Evolutionary conservation across 2,888 invertebrate species (phyloP), one percentile per base, ranked within the genome.

Genomic region (Apamea epomidion): DNA sequence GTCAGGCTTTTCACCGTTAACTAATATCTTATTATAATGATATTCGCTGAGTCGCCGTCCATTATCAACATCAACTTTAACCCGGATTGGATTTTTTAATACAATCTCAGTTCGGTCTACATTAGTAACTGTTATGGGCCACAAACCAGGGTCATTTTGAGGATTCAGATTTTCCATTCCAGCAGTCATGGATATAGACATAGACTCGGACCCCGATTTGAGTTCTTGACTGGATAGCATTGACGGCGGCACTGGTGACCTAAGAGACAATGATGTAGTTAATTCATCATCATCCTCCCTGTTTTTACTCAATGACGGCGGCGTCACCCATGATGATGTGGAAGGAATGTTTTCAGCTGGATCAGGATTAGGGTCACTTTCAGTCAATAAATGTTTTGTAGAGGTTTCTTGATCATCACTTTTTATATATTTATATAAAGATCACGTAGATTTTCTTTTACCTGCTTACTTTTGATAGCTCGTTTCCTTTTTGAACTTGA

Each of bases 61-160:
- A 60, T 60, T 60, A 60, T 60, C n/a, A 60, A 60, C n/a, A 60
- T 60, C n/a, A 60, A 60, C n/a, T 60, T 60, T 60, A 60, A 14
- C n/a, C 60, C n/a, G n/a, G n/a, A 60, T n/a, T 60, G 60, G n/a
- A n/a, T n/a, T n/a, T 58, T 60, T 60, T 60, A 60, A 60, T n/a
- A 60, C 60, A 12, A 60, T 60, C 60, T n/a, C n/a, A 60, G 60
- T 60, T 58, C n/a, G 60, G 60, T 60, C 60, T 60, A 60, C n/a
- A n/a, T 60, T n/a, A n/a, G 60, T 60, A n/a, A 60, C n/a, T n/a
- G 60, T 60, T n/a, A n/a, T 60, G 60, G 60, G 60, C 60, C 60
- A 60, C 58, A 60, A n/a, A n/a, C 12, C 60, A 12, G 60, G 12
- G n/a, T n/a, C n/a, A 60, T 60, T 60, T 60, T 60, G 12, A 60